Evolutionary conservation across 2,113 vertebrate species (phyloP), one percentile per base, ranked within the genome.

Genomic region (Vimba vimba): DNA sequence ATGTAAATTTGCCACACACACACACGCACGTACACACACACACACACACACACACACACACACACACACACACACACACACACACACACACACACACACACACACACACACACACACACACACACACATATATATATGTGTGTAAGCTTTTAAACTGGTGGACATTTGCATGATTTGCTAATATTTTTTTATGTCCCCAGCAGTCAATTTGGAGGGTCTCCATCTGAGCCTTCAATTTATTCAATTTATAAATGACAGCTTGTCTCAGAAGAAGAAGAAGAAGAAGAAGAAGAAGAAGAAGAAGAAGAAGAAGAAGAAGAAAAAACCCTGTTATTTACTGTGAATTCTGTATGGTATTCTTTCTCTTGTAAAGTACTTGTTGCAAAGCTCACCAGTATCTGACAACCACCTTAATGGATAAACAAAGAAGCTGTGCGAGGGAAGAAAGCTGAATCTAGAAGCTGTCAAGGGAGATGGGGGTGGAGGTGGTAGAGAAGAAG

Each of bases 241-340:
- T 85, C 57, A 76, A 83, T 79, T 86, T 79, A 68, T 83, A 89
- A 80, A 55, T 68, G 62, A 4, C 43, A 23, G 30, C 66, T 79
- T 47, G 74, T 62, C 33, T 60, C 10, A 21, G 47, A 33, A 33
- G 3, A 47, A 47, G n/a, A n/a, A n/a, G n/a, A n/a, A n/a, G n/a
- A n/a, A n/a, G n/a, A n/a, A n/a, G n/a, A n/a, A n/a, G n/a, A n/a
- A n/a, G n/a, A n/a, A n/a, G n/a, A n/a, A n/a, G n/a, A n/a, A n/a
- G n/a, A n/a, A n/a, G n/a, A n/a, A n/a, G n/a, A n/a, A n/a, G n/a
- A n/a, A n/a, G n/a, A n/a, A n/a, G n/a, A n/a, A n/a, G n/a, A n/a
- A 11, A 12, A 47, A 45, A 45, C 0, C 36, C 19, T 6, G 45
- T 33, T 79, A 55, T 57, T 69, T 17, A 79, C 43, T 17, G 73